Evolutionary conservation across 92 coral and sea anemone genomes (phyloP).

Genomic region (Hydrozoanthus gracilis): DNA sequence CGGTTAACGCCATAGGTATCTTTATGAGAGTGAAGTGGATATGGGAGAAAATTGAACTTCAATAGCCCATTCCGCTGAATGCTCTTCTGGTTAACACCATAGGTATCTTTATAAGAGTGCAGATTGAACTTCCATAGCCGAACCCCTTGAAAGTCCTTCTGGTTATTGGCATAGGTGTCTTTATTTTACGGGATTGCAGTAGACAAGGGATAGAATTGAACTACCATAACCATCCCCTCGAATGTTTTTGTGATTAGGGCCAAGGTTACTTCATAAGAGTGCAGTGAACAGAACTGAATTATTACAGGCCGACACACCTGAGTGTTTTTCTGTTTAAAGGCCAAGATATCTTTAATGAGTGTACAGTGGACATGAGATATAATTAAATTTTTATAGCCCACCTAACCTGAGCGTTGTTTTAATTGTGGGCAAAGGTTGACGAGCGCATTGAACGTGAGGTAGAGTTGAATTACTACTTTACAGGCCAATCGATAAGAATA

Average conservation of each 20-base stretch:
- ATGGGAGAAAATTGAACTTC: no score
- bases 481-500: neutral
- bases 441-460: neutral
- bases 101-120: neutral
- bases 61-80: neutral
- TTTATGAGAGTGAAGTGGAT: neutral
- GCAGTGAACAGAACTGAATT: no score
- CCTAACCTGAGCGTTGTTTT: no score
- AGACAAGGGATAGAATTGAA: neutral
- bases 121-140: neutral
- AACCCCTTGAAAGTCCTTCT: no score
- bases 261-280: no score
- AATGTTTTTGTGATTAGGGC: neutral
- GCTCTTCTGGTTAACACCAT: neutral
- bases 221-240: neutral
- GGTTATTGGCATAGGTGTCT: neutral
- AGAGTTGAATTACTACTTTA: no score
- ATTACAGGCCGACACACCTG: conserved; percentile 41
- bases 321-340: conserved; percentile 76
- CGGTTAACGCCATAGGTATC: neutral
- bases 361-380: no score
- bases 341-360: conserved; percentile 37
- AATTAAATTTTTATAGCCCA: no score
- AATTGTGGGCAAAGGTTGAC: no score
- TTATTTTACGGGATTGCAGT: neutral